Base-by-base conservation (phyloP, 2,797 vertebrate species). In the Amazonetta brasiliensis region DNA sequence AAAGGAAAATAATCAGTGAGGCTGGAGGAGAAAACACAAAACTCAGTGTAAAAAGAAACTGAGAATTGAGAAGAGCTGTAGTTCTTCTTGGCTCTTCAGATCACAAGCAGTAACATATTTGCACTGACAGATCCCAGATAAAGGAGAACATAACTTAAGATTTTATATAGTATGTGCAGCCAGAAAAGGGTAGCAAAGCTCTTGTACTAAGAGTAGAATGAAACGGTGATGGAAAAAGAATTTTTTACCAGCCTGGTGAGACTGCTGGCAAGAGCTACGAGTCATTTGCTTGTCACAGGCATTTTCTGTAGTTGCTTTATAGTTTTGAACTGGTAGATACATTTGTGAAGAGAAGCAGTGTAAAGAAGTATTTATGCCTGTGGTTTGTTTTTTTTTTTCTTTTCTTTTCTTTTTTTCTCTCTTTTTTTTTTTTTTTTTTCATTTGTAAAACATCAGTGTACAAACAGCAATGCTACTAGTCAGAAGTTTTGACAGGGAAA, bases 131-230 rank as follows among this genome's bases (percentile, higher is more conserved):
- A 78, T 81, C 62, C 69, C 67, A 66, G 75, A 90, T 69, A 92
- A 90, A 85, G 81, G 67, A 52, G 71, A 94, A 90, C 6, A 5
- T 91, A 88, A 90, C 83, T 91, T 96, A n/a, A 81, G 62, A 43
- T 96, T 96, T 84, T 87, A 73, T 82, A 41, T 35, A 67, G 71
- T 52, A 67, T 2, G 0, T 87, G 43, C 52, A 90, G 63, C n/a
- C 92, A 86, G 87, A 69, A 94, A 59, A 94, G 55, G 33, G 26
- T 86, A 59, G 43, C 50, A 94, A 69, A 89, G 33, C 79, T 79
- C 41, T 78, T 76, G 37, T 33, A 18, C 66, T 81, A 79, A 73
- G 59, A 8, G 2, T 20, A 43, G 89, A 94, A 91, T 64, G 63
- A 92, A 81, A 60, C 28, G 58, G 88, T 54, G 69, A 84, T 90